A percentile compares a stretch with the other conserved stretches of the same genome.
These are phyloP conservation scores for Ceyx erithaca DNA, from an alignment of 2,797 vertebrate species.

Conservation along the genomic window DNA sequence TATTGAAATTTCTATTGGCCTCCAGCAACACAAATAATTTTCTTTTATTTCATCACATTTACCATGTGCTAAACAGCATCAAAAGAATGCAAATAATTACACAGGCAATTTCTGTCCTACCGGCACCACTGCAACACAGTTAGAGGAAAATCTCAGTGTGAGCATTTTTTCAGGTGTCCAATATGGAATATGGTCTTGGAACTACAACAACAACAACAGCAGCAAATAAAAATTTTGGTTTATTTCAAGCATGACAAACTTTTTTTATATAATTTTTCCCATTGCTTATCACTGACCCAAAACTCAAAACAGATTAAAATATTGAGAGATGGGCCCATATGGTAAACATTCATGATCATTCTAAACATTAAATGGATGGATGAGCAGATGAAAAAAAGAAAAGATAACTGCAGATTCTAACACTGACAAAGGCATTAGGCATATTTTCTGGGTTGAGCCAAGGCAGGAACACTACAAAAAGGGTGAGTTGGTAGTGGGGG, in stretches of 20 bases:
- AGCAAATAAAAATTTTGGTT: background rate
- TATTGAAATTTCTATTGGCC: background rate
- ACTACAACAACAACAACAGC: too few relatives aligned
- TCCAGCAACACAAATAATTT: background rate
- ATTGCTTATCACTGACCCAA: background rate
- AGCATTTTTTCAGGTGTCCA: conserved; percentile 5
- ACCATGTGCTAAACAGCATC: background rate
- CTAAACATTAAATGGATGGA: background rate
- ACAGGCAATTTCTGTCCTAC: background rate
- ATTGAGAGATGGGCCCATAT: conserved; percentile 6
- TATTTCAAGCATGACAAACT: background rate
- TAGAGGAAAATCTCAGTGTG: background rate
- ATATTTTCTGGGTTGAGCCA: background rate
- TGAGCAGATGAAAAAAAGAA: background rate
- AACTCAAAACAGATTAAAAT: background rate
- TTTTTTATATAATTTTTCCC: background rate
- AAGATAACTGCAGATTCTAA: background rate
- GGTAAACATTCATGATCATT: background rate
- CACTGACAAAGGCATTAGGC: background rate
- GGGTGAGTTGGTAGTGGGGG: background rate
- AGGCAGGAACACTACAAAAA: background rate
- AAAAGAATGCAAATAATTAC: background rate
- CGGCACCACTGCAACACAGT: background rate
- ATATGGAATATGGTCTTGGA: background rate
- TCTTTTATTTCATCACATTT: background rate